Base-by-base conservation (phyloP, 1,140 invertebrate species). In the Berghia stephanieae region DNA sequence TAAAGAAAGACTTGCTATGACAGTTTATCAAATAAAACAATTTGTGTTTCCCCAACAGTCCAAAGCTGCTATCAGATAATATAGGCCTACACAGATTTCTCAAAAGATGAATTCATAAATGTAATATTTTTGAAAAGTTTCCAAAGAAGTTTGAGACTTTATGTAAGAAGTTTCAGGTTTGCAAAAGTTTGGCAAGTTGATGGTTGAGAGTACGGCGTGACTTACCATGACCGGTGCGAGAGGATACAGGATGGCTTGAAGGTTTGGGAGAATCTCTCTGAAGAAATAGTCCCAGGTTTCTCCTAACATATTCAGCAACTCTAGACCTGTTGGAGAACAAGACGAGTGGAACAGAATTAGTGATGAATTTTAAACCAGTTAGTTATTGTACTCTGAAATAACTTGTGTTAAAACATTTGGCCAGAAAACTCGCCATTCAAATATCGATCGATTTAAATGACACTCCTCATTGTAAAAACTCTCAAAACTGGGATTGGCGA, bases 261-360 rank as follows among this genome's bases (percentile, higher is more conserved):
- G 52, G 2, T 72, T 78, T 0, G 85, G 85, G 43, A 87, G 78
- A 6, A 87, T 84, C 63, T 86, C 83, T 18, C 52, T 81, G 75
- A 83, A 86, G 60, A 87, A 85, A 66, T 84, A 85, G 43, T 83
- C 76, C 86, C 86, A 87, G n/a, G 82, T 82, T n/a, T 87, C 83
- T 36, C 83, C 81, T 38, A 87, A 76, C 43, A 82, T 82, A 34
- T 79, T 67, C 8, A 87, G 52, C 8, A 87, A 78, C 2, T 81
- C 79, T 10, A 71, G 34, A 52, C 85, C 86, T 87, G 77, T 46
- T 5, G 6, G n/a, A 44, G n/a, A 3, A n/a, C n/a, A 5, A 21
- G 40, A 70, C 13, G 43, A 3, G 16, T n/a, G 8, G 1, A 69
- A 21, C 10, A 40, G 1, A 16, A 34, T n/a, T 1, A 0, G 68